Conservation (phyloP, 2,113 vertebrate species). For the Entomyzon cyanotis region DNA sequence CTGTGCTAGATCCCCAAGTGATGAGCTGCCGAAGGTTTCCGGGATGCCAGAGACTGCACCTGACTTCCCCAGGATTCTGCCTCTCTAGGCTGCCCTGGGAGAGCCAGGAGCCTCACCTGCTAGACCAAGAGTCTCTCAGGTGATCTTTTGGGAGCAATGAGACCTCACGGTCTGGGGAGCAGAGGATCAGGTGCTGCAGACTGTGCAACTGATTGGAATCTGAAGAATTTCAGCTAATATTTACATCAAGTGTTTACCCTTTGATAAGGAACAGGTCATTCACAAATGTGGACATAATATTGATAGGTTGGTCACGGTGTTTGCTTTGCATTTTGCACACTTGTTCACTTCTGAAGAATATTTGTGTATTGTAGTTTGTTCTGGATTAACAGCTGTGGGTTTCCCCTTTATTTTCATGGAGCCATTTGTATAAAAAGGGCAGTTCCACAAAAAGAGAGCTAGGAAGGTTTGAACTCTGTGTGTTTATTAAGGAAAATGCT, state of each 20-base stretch:
- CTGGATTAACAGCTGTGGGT: not conserved
- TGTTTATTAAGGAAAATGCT: not conserved
- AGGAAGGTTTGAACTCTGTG: not conserved
- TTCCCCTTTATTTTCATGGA: not conserved
- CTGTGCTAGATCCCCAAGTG: rapidly evolving
- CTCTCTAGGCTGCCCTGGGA: not conserved
- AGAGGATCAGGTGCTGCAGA: not conserved
- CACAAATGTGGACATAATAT: slow-evolving; percentile 26
- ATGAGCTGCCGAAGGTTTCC: not conserved
- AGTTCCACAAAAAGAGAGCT: not conserved
- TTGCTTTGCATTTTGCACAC: slow-evolving; percentile 45
- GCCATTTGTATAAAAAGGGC: not conserved
- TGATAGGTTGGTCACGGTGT: slow-evolving; percentile 16
- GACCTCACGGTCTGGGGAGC: not conserved
- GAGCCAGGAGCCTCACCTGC: not conserved
- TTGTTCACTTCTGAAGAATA: slow-evolving; percentile 36
- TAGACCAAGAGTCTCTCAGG: not conserved
- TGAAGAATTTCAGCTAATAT: slow-evolving; percentile 62
- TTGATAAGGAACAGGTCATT: slow-evolving; percentile 60
- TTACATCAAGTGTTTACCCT: slow-evolving; percentile 50
- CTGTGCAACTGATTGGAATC: slow-evolving; percentile 50
- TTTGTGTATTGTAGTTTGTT: not conserved
- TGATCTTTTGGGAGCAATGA: not conserved
- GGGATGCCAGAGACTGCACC: not conserved
- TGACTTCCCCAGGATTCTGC: not conserved